A percentile compares a stretch with the other conserved stretches of the same genome.
phyloP scores from a whole-genome alignment of 1,140 invertebrate species.

The Zaprionus nigranus region DNA sequence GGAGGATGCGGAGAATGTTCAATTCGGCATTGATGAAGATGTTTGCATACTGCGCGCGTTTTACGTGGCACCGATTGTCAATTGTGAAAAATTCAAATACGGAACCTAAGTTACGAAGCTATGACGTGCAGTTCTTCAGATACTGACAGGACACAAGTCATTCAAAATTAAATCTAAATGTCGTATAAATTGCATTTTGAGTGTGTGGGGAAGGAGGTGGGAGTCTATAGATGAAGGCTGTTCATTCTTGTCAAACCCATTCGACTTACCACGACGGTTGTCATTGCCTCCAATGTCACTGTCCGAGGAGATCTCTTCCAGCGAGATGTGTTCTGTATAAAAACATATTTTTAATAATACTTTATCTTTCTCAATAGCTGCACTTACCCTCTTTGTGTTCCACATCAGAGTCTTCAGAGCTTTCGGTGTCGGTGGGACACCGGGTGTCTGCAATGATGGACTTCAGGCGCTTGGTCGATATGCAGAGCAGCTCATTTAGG shows the following conservation, averaged over 20 bases:
- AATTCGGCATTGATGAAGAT: conserved; percentile 65
- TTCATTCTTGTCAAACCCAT: neutral
- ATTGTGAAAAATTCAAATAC: conserved; percentile 76
- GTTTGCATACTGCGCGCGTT: conserved; percentile 74
- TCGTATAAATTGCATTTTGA: neutral
- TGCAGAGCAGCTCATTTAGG: conserved; percentile 87
- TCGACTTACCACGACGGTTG: conserved; percentile 51
- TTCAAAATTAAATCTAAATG: conserved; percentile 56
- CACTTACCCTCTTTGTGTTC: conserved; percentile 68
- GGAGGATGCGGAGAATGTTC: conserved; percentile 68
- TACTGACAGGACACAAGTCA: neutral
- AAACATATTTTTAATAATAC: neutral
- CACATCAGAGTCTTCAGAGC: conserved; percentile 84
- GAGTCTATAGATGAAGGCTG: too few relatives aligned
- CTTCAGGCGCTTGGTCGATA: conserved; percentile 86
- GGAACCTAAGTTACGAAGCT: conserved; percentile 38
- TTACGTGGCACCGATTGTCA: conserved; percentile 64
- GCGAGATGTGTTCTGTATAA: conserved; percentile 86
- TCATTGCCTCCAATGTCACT: conserved; percentile 76
- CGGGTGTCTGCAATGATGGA: conserved; percentile 86
- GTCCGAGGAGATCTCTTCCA: conserved; percentile 87
- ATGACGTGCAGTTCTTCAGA: conserved; percentile 55
- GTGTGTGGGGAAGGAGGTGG: neutral
- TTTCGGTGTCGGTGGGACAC: conserved; percentile 86
- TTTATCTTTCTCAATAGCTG: neutral